Evolutionary conservation across 2,113 vertebrate genomes (phyloP), one percentile per base, ranked within the genome.

Genomic region (Seriola dumerili): DNA sequence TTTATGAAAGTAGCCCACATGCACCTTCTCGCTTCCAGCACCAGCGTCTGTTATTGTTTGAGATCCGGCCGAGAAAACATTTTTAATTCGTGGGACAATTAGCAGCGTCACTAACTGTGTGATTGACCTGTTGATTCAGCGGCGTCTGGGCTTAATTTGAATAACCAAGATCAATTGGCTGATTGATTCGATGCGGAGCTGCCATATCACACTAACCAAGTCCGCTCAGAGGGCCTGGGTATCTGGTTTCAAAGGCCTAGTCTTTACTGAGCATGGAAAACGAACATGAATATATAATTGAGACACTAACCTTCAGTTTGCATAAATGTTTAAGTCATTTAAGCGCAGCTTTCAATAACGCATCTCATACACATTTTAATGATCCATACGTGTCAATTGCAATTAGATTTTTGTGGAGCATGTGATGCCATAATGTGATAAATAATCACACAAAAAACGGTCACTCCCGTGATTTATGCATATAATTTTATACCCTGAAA

Each of bases 1-100:
- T 95, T 94, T 94, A 92, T 94, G 91, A 94, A 93, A 94, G 85
- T 91, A 91, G 83, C 86, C 83, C 65, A 64, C 76, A 83, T 84
- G 80, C 84, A 83, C 57, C 67, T 76, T 70, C 25, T 68, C 25
- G 34, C 10, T 34, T 50, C 17, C 61, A 72, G 10, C 65, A 72
- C 64, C 72, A 58, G 38, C 14, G 61, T 72, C 44, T 75, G 11
- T 72, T 40, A n/a, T 38, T 62, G 44, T 69, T 58, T n/a, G 29
- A 58, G 46, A 25, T 57, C 13, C 9, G 25, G 12, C 57, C 9
- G 4, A 54, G 16, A 50, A 52, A 57, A 55, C 21, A 7, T 46
- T 32, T 42, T 32, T 8, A 19, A 62, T 72, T n/a, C 17, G 11
- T 44, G 8, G 10, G 16, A 29, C 48, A 42, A 52, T 63, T 52